Evolutionary conservation across 2,888 invertebrate species (phyloP).

Genomic region (Pherbina coryleti): DNA sequence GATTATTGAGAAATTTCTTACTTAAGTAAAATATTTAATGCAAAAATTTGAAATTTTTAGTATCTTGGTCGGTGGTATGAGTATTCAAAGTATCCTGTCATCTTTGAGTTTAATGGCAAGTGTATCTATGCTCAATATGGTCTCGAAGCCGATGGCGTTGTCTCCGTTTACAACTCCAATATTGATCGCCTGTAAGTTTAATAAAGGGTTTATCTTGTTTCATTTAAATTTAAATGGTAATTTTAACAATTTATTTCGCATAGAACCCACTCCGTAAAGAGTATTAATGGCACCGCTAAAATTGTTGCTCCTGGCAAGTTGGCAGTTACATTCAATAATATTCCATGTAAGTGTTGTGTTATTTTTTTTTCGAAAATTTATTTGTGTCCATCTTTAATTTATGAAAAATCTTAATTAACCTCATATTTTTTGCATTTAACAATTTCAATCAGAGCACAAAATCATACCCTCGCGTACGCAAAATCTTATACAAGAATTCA

Average conservation of each 20-base stretch:
- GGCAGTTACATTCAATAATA: conserved; percentile 48
- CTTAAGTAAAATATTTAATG: not conserved
- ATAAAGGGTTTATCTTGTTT: not conserved
- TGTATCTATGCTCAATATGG: conserved; percentile 78
- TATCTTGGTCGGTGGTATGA: conserved; percentile 83
- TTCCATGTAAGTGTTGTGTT: conserved; percentile 50
- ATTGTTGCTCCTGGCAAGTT: conserved; percentile 51
- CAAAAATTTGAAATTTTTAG: conserved; percentile 62
- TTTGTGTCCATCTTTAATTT: too few species aligned
- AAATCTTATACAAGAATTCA: too few species aligned
- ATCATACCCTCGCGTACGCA: too few species aligned
- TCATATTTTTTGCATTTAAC: too few species aligned
- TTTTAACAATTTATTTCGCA: not conserved
- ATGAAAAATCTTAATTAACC: too few species aligned
- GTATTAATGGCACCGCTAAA: conserved; percentile 51
- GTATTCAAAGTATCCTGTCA: conserved; percentile 78
- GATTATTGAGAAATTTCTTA: not conserved
- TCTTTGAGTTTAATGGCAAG: conserved; percentile 79
- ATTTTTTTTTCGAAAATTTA: too few species aligned
- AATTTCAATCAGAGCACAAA: too few species aligned
- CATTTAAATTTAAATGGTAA: too few species aligned
- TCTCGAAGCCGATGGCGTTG: conserved; percentile 62
- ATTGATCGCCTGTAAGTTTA: conserved; percentile 69
- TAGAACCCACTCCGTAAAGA: conserved; percentile 47
- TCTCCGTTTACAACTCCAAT: conserved; percentile 71